Evolutionary conservation across 2,113 vertebrate species (phyloP), one percentile per base, ranked within the genome.

Genomic region (Equus przewalskii): DNA sequence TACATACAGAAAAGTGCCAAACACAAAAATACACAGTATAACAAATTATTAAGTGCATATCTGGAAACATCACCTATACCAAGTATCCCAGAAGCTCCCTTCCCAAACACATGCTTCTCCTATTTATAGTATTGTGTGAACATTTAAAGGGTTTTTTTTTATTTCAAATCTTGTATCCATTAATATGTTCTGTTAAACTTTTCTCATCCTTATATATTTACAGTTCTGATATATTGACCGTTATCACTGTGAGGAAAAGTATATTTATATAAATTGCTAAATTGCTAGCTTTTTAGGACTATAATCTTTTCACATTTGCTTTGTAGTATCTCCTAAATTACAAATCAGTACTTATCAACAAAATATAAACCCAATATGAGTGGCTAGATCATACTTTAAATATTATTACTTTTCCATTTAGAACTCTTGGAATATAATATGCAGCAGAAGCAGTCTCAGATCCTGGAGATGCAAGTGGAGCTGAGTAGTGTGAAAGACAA

Each of bases 401-500:
- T 96, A 12, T 93, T 92, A 22, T 93, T 92, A 85, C 3, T 91
- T 19, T 82, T 97, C 62, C 80, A 4, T 44, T 44, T 97, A 99
- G 99, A 99, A 94, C 83, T 98, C 49, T 86, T 98, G 89, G 98
- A 98, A 78, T 97, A 96, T 51, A 98, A 97, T 8, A 84, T 98
- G 89, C 98, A 98, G 83, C 98, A 99, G 95, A 99, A 99, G 91
- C 99, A 99, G 94, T 91, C 98, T 83, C 98, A 98, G 5, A 94
- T 98, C 92, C 97, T 99, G 85, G 98, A 99, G 65, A 98, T 99
- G 98, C 98, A 99, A n/a, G 97, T 97, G 94, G 99, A 99, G 76
- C 98, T 99, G 24, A 96, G 60, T 80, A 97, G 44, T 24, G 1
- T 97, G 85, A 99, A 98, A 70, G 97, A 98, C 96, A 98, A 96